A percentile compares a stretch with the other conserved stretches of the same genome.
These are phyloP conservation scores for Drosophila anomelani DNA, from an alignment of 2,888 invertebrate genomes.

Conservation along the genomic window DNA sequence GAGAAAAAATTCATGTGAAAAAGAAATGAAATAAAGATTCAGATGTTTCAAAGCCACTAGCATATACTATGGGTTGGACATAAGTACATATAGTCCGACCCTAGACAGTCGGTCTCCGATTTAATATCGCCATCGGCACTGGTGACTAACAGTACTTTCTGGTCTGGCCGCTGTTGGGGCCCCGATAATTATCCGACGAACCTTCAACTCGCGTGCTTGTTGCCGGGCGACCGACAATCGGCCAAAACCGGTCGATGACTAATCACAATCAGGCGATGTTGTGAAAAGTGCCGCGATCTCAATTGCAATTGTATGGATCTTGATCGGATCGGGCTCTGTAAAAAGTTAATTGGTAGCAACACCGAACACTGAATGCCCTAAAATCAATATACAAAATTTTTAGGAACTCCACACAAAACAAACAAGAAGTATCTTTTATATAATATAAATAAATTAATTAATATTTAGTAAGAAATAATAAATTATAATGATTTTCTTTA, in stretches of 20 bases:
- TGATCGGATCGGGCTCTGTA: constrained; percentile 48
- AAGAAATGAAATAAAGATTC: background rate
- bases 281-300: constrained; percentile 67
- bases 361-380: background rate
- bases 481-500: too few relatives aligned
- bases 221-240: constrained; percentile 42
- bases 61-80: background rate
- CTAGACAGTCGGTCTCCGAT: constrained; percentile 6
- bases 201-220: constrained; percentile 77
- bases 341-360: background rate
- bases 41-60: background rate
- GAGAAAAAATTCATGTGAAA: background rate
- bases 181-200: constrained; percentile 75
- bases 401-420: too few relatives aligned
- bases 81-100: background rate
- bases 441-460: too few relatives aligned
- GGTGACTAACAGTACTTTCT: constrained; percentile 75
- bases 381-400: too few relatives aligned
- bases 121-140: constrained; percentile 25
- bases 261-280: constrained; percentile 80
- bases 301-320: constrained; percentile 61
- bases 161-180: constrained; percentile 36
- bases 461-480: too few relatives aligned
- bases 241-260: constrained; percentile 75
- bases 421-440: too few relatives aligned